phyloP scores from a whole-genome alignment of 2,888 invertebrate genomes.

The Coleophora flavipennella region DNA sequence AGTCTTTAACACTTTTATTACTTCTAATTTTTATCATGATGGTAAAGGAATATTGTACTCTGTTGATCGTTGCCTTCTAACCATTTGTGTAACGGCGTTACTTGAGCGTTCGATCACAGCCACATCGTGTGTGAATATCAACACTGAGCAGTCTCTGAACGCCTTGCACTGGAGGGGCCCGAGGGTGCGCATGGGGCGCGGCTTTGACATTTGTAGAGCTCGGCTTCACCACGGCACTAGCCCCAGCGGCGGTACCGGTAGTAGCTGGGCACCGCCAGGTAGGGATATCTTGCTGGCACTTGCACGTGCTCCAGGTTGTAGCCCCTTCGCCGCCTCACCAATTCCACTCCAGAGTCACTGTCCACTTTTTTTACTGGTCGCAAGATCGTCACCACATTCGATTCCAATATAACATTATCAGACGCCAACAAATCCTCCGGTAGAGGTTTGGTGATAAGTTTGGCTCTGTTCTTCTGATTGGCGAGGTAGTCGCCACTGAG shows the following conservation, averaged over 20 bases:
- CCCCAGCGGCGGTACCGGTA: slow-evolving; percentile 64
- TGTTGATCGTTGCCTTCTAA: slow-evolving; percentile 41
- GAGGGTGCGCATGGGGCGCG: slow-evolving; percentile 11
- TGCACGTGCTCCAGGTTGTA: slow-evolving; percentile 67
- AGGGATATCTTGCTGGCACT: slow-evolving; percentile 63
- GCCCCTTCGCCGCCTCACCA: slow-evolving; percentile 55
- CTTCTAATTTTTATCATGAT: slow-evolving; percentile 4
- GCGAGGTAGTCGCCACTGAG: slow-evolving; percentile 44
- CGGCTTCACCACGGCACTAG: slow-evolving; percentile 34
- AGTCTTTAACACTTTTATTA: background rate
- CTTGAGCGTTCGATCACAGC: slow-evolving; percentile 60
- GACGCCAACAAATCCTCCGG: slow-evolving; percentile 51
- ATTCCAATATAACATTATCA: slow-evolving; percentile 60
- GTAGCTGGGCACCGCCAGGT: slow-evolving; percentile 54
- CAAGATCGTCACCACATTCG: slow-evolving; percentile 53
- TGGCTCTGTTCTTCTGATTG: slow-evolving; percentile 50
- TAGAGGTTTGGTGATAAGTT: slow-evolving; percentile 49
- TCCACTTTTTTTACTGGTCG: slow-evolving; percentile 37
- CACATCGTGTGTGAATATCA: slow-evolving; percentile 40
- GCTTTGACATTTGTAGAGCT: slow-evolving; percentile 31
- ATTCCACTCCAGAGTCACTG: slow-evolving; percentile 29
- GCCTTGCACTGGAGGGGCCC: slow-evolving; percentile 17
- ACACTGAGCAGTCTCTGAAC: slow-evolving; percentile 35
- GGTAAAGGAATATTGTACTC: slow-evolving; percentile 21
- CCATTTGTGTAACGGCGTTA: slow-evolving; percentile 36